Evolutionary conservation across 1,140 invertebrate genomes (phyloP).

Genomic region (Meloidogyne exigua): DNA sequence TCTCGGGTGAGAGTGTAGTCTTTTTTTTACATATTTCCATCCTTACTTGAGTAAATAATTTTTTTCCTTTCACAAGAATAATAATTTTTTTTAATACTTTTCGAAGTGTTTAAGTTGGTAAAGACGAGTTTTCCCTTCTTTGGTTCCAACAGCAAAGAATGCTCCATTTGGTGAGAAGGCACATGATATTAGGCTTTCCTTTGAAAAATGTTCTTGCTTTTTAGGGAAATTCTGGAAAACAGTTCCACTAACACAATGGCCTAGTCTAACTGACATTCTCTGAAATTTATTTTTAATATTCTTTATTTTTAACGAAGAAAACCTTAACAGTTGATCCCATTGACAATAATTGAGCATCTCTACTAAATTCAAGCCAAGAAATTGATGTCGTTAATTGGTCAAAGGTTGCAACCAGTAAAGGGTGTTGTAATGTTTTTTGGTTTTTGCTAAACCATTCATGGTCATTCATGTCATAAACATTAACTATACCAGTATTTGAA

Average conservation of each 20-base stretch:
- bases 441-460: background rate
- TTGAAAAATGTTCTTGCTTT: constrained; percentile 42
- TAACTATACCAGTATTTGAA: constrained; percentile 51
- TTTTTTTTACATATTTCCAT: background rate
- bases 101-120: constrained; percentile 40
- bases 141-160: constrained; percentile 39
- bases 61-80: background rate
- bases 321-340: constrained; percentile 47
- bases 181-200: constrained; percentile 18
- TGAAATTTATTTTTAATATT: constrained; percentile 33
- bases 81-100: constrained; percentile 28
- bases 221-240: constrained; percentile 51
- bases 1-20: background rate
- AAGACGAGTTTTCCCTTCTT: constrained; percentile 29
- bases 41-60: background rate
- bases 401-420: constrained; percentile 35
- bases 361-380: constrained; percentile 40
- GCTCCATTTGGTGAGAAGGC: constrained; percentile 43
- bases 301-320: background rate
- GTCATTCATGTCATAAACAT: constrained; percentile 41
- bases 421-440: background rate
- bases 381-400: constrained; percentile 44
- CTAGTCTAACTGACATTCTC: constrained; percentile 40
- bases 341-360: constrained; percentile 42
- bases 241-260: constrained; percentile 34